These are phyloP conservation scores for Acanthococcus lagerstroemiae DNA, from an alignment of 2,888 invertebrate species.

Conservation along the genomic window DNA sequence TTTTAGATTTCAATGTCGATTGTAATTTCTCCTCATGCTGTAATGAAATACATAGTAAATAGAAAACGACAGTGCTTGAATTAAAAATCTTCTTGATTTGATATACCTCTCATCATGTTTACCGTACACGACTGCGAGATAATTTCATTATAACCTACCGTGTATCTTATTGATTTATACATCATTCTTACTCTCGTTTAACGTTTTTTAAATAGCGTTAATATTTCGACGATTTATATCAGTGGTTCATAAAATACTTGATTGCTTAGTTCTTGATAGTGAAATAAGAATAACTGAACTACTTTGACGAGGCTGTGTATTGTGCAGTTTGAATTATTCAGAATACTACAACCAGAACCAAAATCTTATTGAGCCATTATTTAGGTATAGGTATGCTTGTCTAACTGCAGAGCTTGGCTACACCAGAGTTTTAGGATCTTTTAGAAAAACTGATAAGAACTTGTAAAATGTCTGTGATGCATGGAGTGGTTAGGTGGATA, in stretches of 20 bases:
- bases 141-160: constrained; percentile 13
- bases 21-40: background rate
- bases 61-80: background rate
- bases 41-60: background rate
- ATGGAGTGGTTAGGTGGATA: too few relatives aligned
- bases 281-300: too few relatives aligned
- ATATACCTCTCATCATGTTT: constrained; percentile 10
- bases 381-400: too few relatives aligned
- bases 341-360: too few relatives aligned
- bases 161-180: constrained; percentile 14
- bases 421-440: too few relatives aligned
- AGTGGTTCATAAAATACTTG: background rate
- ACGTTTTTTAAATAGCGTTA: background rate
- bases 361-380: too few relatives aligned
- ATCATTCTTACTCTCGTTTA: constrained; percentile 7
- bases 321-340: too few relatives aligned
- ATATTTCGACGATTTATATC: background rate
- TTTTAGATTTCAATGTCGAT: background rate
- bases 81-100: constrained; percentile 2
- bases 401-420: too few relatives aligned
- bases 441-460: too few relatives aligned
- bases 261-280: too few relatives aligned
- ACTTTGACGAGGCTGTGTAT: too few relatives aligned
- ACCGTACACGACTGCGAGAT: background rate
- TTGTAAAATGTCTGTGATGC: too few relatives aligned